Conservation (phyloP, 1,140 invertebrate genomes). For the Dendroctonus ponderosae region DNA sequence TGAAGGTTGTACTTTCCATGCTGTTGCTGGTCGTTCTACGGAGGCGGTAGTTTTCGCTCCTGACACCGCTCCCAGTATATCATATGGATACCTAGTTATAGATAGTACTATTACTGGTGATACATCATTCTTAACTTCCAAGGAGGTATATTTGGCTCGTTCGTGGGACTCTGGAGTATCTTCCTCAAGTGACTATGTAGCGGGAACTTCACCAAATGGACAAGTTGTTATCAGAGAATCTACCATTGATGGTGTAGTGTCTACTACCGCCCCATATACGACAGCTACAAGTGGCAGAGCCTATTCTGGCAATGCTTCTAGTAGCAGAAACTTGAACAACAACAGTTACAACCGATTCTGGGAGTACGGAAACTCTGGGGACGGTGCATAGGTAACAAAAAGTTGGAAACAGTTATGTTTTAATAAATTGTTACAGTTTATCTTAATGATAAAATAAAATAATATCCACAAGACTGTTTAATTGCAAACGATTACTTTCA, state of each 20-base stretch:
- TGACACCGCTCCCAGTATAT: background rate
- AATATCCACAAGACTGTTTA: too few relatives aligned
- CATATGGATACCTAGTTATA: slow-evolving; percentile 9
- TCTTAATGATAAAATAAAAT: too few relatives aligned
- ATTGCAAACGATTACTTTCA: too few relatives aligned
- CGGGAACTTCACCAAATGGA: slow-evolving; percentile 14
- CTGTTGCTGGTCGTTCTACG: background rate
- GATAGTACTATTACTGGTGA: slow-evolving; percentile 19
- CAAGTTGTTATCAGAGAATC: slow-evolving; percentile 13
- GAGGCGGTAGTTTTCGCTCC: slow-evolving; percentile 17
- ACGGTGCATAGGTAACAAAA: slow-evolving; percentile 5
- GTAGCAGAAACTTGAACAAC: slow-evolving; percentile 4
- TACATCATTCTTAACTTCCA: background rate
- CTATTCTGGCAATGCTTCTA: slow-evolving; percentile 4
- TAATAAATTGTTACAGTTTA: too few relatives aligned
- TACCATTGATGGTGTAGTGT: slow-evolving; percentile 7
- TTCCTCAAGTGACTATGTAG: slow-evolving; percentile 15
- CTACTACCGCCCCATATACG: slow-evolving; percentile 6
- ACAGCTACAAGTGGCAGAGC: slow-evolving; percentile 17
- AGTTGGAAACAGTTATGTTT: too few relatives aligned
- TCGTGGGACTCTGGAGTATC: slow-evolving; percentile 12
- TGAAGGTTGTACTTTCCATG: slow-evolving; percentile 7
- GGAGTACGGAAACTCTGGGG: slow-evolving; percentile 7
- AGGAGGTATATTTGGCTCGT: slow-evolving; percentile 11
- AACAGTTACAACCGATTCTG: slow-evolving; percentile 11